These are phyloP conservation scores for Herminia tarsipennalis DNA, from an alignment of 2,888 invertebrate species.

Conservation along the genomic window DNA sequence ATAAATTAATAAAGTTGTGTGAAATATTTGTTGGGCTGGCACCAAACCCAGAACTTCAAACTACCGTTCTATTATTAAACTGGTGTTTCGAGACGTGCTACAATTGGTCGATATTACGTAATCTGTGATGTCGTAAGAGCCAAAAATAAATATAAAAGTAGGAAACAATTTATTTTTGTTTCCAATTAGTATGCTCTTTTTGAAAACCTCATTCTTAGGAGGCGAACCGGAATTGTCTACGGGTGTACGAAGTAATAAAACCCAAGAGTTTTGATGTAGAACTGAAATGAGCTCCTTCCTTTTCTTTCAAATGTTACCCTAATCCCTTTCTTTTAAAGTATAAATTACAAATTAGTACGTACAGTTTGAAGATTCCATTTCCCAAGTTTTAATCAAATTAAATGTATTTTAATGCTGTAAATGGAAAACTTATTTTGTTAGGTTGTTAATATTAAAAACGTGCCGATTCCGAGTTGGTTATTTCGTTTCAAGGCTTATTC, in stretches of 20 bases:
- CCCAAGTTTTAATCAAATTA: slow-evolving; percentile 40
- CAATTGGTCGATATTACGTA: slow-evolving; percentile 5
- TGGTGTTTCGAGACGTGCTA: background rate
- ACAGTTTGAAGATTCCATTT: slow-evolving; percentile 34
- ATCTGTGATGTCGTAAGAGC: background rate
- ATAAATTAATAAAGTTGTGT: background rate
- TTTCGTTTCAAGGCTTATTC: background rate
- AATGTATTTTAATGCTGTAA: slow-evolving; percentile 23
- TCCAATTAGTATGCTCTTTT: slow-evolving; percentile 29
- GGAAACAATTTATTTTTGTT: slow-evolving; percentile 21
- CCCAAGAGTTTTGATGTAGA: slow-evolving; percentile 41
- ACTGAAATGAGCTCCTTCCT: slow-evolving; percentile 45
- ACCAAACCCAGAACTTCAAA: background rate
- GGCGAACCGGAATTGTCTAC: slow-evolving; percentile 32
- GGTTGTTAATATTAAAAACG: slow-evolving; percentile 21
- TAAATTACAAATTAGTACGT: slow-evolving; percentile 29
- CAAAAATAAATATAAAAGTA: slow-evolving; percentile 3
- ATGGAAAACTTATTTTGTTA: slow-evolving; percentile 19
- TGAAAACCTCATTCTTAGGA: slow-evolving; percentile 35
- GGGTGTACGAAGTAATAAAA: slow-evolving; percentile 53
- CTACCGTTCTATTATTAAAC: background rate
- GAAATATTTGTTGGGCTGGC: background rate
- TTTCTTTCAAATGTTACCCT: slow-evolving; percentile 51
- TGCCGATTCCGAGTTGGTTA: slow-evolving; percentile 10
- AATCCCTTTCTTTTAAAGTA: slow-evolving; percentile 48